Evolutionary conservation across 2,113 vertebrate species (phyloP).

Genomic region (Callospermophilus lateralis): DNA sequence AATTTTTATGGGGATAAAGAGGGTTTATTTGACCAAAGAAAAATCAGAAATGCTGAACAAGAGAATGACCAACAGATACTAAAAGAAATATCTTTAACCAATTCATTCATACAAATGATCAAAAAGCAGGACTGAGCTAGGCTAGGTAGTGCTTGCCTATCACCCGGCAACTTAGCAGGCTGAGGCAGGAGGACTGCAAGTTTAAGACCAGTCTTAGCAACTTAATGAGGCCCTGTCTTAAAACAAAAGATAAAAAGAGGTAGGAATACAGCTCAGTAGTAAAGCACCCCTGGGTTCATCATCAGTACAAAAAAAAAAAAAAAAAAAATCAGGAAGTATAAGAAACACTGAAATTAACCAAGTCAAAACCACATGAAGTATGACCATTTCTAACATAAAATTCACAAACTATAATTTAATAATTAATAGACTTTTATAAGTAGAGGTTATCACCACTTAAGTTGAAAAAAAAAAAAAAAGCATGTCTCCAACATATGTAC

Average conservation of each 20-base stretch:
- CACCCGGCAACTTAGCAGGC: too few relatives aligned
- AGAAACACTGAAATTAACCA: slow-evolving; percentile 8
- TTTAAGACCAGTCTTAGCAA: too few relatives aligned
- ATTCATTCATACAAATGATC: neutral
- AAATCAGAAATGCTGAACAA: neutral
- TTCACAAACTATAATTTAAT: neutral
- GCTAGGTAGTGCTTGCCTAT: too few relatives aligned
- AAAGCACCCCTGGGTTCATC: too few relatives aligned
- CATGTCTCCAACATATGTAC: neutral
- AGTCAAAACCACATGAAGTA: neutral
- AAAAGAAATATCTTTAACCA: neutral
- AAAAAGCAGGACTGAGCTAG: neutral
- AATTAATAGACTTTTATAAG: slow-evolving; percentile 7
- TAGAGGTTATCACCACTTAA: neutral
- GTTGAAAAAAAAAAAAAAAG: slow-evolving; percentile 31
- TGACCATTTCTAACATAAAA: neutral
- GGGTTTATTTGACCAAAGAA: neutral
- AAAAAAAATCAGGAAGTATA: neutral
- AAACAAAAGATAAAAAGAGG: too few relatives aligned
- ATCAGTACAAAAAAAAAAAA: neutral
- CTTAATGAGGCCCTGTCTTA: too few relatives aligned
- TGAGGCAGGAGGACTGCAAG: too few relatives aligned
- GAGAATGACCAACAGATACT: neutral
- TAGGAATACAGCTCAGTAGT: too few relatives aligned
- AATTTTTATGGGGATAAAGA: slow-evolving; percentile 21